Evolutionary conservation across 2,888 invertebrate species (phyloP).

Genomic region (Venustoraphidia nigricollis): DNA sequence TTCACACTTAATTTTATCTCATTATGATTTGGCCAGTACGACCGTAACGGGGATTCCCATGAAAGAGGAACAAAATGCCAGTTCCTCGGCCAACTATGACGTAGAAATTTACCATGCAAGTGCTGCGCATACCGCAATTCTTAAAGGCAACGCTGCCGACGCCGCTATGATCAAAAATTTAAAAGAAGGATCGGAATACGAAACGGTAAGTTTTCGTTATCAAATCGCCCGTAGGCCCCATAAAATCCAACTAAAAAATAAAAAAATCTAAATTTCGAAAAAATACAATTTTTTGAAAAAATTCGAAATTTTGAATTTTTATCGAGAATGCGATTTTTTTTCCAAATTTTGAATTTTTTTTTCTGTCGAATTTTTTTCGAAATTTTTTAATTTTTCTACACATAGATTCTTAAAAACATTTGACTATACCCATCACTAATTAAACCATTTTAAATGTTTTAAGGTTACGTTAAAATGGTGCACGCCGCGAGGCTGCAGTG

Average conservation of each 20-base stretch:
- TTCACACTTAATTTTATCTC: conserved; percentile 60
- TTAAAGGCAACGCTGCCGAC: conserved; percentile 47
- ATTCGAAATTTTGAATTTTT: too few relatives aligned
- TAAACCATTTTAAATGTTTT: not conserved
- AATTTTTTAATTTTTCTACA: too few relatives aligned
- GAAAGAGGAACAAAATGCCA: conserved; percentile 99
- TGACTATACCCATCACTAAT: too few relatives aligned
- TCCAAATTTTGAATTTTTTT: too few relatives aligned
- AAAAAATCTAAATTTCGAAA: too few relatives aligned
- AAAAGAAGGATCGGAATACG: conserved; percentile 60
- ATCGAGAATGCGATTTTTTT: too few relatives aligned
- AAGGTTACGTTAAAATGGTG: conserved; percentile 89
- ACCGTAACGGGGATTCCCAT: conserved; percentile 98
- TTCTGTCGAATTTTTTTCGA: too few relatives aligned
- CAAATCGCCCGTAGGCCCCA: not conserved
- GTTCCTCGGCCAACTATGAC: conserved; percentile 95
- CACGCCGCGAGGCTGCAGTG: conserved; percentile 79
- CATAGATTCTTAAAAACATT: too few relatives aligned
- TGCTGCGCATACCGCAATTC: conserved; percentile 68
- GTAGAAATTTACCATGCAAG: conserved; percentile 90
- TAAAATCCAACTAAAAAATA: too few relatives aligned
- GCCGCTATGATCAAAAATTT: conserved; percentile 46
- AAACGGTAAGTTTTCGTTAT: conserved; percentile 36
- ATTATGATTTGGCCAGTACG: conserved; percentile 86
- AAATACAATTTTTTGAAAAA: too few relatives aligned